Base-by-base conservation (phyloP, 2,888 invertebrate genomes). In the Agonopterix heracliana region DNA sequence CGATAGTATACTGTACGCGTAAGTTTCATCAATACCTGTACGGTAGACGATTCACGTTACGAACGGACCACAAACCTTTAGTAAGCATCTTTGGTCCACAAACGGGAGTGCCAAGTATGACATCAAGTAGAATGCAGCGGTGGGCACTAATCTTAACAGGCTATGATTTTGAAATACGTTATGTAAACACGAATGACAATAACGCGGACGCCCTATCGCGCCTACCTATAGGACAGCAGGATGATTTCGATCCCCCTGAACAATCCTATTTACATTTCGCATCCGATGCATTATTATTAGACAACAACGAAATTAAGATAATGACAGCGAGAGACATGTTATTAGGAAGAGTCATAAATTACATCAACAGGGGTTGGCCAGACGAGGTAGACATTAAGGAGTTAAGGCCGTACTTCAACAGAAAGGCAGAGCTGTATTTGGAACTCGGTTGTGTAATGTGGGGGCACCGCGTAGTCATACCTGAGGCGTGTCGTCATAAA, bases 101-200 rank as follows among this genome's bases (percentile, higher is more conserved):
- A 14, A 13, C 12, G 3, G 52, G 54, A 1, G 34, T 54, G 12
- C 52, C 54, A 5, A 34, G 9, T 2, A 51, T 48, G 36, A 51
- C 55, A 1, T 49, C 55, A 1, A 51, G 46, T 12, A n/a, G 55
- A 1, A 17, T 55, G 36, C 55, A 55, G 17, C 14, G 55, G 1
- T 55, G 53, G 55, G 55, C 55, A 1, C 34, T 53, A 3, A 36
- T 45, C 10, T 36, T 53, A 14, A 47, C 51, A 3, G 51, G 44
- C 3, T 51, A 53, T 34, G 41, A 46, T 41, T 51, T 47, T 42
- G 47, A 47, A 4, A 53, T 55, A n/a, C 44, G 51, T 26, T 55
- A 55, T 11, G 35, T 55, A 5, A 46, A 49, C 1, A 42, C 51
- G 1, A 51, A 54, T 10, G 43, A 44, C 9, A 51, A 14, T 2